A percentile compares a stretch with the other conserved stretches of the same genome.
Evolutionary conservation across 2,797 vertebrate genomes (phyloP).

Genomic region (Liparis tanakae): DNA sequence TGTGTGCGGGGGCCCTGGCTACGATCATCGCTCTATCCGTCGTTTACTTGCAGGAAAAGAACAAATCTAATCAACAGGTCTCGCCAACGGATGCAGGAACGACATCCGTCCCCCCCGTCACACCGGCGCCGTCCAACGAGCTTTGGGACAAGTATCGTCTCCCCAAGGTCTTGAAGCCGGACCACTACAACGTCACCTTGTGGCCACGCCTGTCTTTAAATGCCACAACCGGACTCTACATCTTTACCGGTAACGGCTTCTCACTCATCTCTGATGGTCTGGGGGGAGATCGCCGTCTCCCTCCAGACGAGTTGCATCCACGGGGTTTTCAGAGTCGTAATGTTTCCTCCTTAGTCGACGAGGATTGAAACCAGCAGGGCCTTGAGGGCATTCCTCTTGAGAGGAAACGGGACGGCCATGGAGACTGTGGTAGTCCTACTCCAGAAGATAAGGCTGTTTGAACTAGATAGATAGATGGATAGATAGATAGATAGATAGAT

Average conservation of each 20-base stretch:
- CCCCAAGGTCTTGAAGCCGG: conserved; percentile 80
- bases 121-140: conserved; percentile 58
- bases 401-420: background rate
- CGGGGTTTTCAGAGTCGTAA: background rate
- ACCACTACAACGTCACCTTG: conserved; percentile 83
- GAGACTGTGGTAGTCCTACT: background rate
- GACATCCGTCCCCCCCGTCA: conserved; percentile 53
- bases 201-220: conserved; percentile 80
- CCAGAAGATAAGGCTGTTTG: background rate
- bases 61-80: conserved; percentile 55
- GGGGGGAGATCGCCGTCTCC: background rate
- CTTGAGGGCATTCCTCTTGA: background rate
- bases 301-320: background rate
- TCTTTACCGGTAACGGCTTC: conserved; percentile 82
- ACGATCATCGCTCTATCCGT: conserved; percentile 90
- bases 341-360: background rate
- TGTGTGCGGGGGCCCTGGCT: conserved; percentile 77
- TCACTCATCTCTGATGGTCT: background rate
- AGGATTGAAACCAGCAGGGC: background rate
- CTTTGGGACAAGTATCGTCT: conserved; percentile 88
- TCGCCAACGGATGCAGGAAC: conserved; percentile 35
- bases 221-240: conserved; percentile 49
- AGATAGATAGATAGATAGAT: too few species aligned
- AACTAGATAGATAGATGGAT: too few species aligned
- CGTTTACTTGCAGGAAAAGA: conserved; percentile 87